Percentiles rank a stretch among this genome's conserved stretches.
Evolutionary conservation across 2,888 invertebrate genomes (phyloP).

Genomic region (Mylabris sibirica): DNA sequence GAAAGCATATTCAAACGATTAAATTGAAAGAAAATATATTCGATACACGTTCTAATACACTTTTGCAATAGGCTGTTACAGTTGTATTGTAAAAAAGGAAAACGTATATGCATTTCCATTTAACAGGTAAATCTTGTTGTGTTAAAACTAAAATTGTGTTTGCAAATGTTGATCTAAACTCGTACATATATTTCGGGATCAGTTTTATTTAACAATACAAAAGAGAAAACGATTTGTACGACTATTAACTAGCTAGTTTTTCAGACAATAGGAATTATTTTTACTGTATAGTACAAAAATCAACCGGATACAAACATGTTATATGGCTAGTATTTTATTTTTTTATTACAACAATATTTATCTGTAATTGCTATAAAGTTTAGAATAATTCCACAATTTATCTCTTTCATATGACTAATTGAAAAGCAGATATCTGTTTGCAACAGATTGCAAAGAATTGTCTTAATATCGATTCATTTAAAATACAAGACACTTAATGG

Average conservation of each 20-base stretch:
- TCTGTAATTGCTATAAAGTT: neutral
- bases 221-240: neutral
- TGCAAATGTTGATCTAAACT: conserved; percentile 1
- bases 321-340: neutral
- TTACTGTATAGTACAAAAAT: neutral
- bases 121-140: conserved; percentile 10
- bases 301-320: neutral
- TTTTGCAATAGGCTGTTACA: neutral
- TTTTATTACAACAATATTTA: neutral
- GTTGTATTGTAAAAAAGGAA: neutral
- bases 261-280: neutral
- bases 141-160: conserved; percentile 13
- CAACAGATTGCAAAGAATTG: neutral
- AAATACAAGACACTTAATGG: conserved; percentile 4
- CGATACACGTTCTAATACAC: neutral
- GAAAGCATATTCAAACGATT: conserved; percentile 1
- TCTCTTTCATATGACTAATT: conserved; percentile 1
- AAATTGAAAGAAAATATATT: neutral
- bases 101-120: neutral
- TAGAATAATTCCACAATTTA: neutral
- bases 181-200: neutral
- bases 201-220: neutral
- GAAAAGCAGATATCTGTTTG: neutral
- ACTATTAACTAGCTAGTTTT: neutral
- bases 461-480: neutral